These are phyloP conservation scores for Metaphire vulgaris DNA, from an alignment of 1,140 invertebrate species.

Conservation along the genomic window DNA sequence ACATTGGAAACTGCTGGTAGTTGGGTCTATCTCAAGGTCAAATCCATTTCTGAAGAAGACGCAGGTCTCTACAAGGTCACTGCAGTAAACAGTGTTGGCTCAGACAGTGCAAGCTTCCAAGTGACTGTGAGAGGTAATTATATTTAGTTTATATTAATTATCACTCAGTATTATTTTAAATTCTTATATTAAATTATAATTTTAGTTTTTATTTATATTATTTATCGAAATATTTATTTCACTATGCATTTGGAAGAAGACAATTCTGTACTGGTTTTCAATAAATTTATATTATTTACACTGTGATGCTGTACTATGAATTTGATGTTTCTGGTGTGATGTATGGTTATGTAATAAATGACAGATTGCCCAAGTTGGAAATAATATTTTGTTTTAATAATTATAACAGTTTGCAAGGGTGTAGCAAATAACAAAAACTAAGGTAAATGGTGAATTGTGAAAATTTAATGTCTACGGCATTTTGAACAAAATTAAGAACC, in stretches of 20 bases:
- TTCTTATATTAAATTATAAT: neutral
- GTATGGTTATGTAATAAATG: no score
- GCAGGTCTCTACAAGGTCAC: slow-evolving; percentile 24
- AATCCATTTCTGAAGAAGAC: slow-evolving; percentile 15
- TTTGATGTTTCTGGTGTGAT: no score
- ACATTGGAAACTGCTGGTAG: slow-evolving; percentile 20
- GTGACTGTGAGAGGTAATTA: slow-evolving; percentile 26
- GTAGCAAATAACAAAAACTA: no score
- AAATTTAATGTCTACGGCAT: no score
- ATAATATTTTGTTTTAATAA: no score
- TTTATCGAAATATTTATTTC: neutral
- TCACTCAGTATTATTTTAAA: neutral
- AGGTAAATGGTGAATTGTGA: no score
- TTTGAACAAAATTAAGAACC: no score
- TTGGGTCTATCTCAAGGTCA: slow-evolving; percentile 28
- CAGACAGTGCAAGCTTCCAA: slow-evolving; percentile 32
- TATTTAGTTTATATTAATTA: neutral
- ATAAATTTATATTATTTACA: no score
- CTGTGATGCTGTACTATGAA: no score
- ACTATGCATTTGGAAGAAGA: neutral
- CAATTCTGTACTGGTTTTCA: no score
- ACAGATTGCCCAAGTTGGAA: no score
- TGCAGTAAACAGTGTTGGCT: slow-evolving; percentile 33
- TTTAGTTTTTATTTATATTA: neutral
- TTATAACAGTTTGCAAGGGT: no score